Base-by-base conservation (phyloP, 2,113 vertebrate species). In the Peromyscus californicus region DNA sequence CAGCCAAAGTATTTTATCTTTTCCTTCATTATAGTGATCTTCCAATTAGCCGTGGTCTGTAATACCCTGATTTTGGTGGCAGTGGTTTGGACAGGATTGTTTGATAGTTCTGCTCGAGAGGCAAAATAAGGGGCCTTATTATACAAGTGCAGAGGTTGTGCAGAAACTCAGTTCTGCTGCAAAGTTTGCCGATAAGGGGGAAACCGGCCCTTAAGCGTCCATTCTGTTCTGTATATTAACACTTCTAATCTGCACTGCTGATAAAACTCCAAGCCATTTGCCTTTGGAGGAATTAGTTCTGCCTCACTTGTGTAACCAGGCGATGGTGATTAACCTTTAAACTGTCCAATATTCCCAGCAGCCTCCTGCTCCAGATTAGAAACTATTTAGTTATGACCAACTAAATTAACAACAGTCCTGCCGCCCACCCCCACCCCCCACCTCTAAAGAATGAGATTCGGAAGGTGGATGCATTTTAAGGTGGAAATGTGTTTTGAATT, bases 1-100 rank as follows among this genome's bases (percentile, higher is more conserved):
- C 99, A 99, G 99, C 99, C 99, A 99, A 99, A 99, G 99, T 99
- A 99, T 99, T 99, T 99, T 99, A 99, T 99, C 99, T 99, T 99
- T 99, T 99, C 99, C 99, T 99, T 99, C 99, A 99, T 99, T 99
- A 99, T 99, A 99, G 99, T 99, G 99, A 99, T 99, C 99, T 99
- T 99, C 99, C 99, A 99, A 99, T 99, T 99, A 99, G 99, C 99
- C 98, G 98, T 99, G 98, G 99, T 99, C 99, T 99, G 99, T 99
- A 99, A 99, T 99, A 99, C 99, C 99, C 99, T 99, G 99, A 99
- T 99, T 99, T 99, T 99, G 99, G 99, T 99, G 99, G 99, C 99
- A 98, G 99, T 99, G 99, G 99, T 99, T 99, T 99, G 98, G 99
- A 99, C 98, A 99, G 99, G 99, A 99, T 99, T 99, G 99, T 99